Conservation (phyloP, 2,888 invertebrate genomes). For the Theretra japonica region DNA sequence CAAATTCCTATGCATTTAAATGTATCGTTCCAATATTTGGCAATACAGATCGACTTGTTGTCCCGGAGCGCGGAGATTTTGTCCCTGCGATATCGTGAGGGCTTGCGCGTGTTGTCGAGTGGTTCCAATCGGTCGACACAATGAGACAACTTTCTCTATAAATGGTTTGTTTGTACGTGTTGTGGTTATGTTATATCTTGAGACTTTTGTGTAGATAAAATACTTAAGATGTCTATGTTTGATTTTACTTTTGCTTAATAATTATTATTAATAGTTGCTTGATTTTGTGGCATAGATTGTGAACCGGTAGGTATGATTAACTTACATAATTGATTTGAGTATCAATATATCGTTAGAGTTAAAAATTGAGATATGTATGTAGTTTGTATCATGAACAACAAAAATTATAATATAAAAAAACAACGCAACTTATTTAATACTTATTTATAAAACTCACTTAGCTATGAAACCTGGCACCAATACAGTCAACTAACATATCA, state of each 20-base stretch:
- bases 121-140: slow-evolving; percentile 18
- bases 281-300: too few species aligned
- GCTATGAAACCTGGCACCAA: background rate
- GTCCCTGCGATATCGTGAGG: background rate
- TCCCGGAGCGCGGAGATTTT: background rate
- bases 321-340: too few species aligned
- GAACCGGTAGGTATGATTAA: too few species aligned
- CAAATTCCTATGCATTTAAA: slow-evolving; percentile 10
- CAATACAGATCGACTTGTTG: slow-evolving; percentile 4
- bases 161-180: slow-evolving; percentile 33
- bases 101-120: background rate
- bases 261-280: too few species aligned
- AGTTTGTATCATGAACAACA: too few species aligned
- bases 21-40: slow-evolving; percentile 7
- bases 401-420: too few species aligned
- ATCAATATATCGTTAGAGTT: too few species aligned
- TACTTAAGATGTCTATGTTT: too few species aligned
- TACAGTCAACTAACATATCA: background rate
- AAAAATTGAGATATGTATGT: too few species aligned
- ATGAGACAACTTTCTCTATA: slow-evolving; percentile 17
- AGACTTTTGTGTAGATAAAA: background rate
- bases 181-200: background rate
- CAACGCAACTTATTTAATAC: too few species aligned
- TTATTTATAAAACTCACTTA: too few species aligned
- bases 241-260: too few species aligned